phyloP scores from a whole-genome alignment of 2,888 invertebrate genomes.

The Galerucella pusilla region DNA sequence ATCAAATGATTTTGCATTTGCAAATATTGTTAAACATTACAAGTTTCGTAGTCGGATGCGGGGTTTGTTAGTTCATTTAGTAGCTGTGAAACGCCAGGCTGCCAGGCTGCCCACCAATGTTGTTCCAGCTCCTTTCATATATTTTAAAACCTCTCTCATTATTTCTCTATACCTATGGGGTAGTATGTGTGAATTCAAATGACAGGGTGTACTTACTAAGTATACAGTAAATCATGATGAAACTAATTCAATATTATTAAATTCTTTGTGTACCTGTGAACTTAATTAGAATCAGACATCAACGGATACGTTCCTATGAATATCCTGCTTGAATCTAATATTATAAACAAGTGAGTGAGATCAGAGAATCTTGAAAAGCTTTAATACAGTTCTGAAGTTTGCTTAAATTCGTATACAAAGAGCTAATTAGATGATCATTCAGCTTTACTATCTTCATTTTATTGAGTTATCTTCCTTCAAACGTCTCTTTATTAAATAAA shows the following conservation, averaged over 20 bases:
- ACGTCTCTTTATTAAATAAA: slow-evolving; percentile 9
- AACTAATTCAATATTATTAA: too few species aligned
- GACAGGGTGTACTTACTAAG: not conserved
- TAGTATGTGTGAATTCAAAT: not conserved
- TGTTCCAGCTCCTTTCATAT: too few species aligned
- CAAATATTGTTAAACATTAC: too few species aligned
- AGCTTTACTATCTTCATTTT: slow-evolving; percentile 3
- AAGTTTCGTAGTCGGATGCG: too few species aligned
- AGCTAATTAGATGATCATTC: slow-evolving; percentile 15
- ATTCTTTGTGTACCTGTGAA: not conserved
- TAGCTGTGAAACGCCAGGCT: too few species aligned
- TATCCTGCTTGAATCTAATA: not conserved
- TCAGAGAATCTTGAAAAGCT: not conserved
- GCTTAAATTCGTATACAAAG: slow-evolving; percentile 2
- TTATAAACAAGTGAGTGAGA: slow-evolving; percentile 9
- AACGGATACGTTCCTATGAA: not conserved
- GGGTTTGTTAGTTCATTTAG: too few species aligned
- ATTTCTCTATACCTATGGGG: too few species aligned
- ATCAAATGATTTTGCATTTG: too few species aligned
- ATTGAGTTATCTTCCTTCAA: slow-evolving; percentile 14
- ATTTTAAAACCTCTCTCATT: too few species aligned
- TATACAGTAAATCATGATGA: too few species aligned
- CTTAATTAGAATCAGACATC: not conserved
- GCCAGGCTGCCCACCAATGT: too few species aligned
- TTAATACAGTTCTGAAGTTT: slow-evolving; percentile 15